A percentile compares a stretch with the other conserved stretches of the same genome.
Conservation (phyloP, 2,113 vertebrate species). For the Ia io region DNA sequence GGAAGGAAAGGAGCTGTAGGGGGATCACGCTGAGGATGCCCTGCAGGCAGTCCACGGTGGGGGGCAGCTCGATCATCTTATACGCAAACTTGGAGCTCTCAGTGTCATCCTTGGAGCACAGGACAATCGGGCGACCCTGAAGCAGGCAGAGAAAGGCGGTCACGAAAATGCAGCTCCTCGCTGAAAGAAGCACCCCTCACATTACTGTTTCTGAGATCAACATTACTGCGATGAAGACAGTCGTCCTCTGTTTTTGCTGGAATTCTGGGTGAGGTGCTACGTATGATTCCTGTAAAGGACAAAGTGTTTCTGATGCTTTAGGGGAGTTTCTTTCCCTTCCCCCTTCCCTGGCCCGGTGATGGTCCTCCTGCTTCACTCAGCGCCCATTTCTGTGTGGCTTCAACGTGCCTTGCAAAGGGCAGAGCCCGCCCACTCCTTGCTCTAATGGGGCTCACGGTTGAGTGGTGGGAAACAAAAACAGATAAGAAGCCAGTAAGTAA, state of each 20-base stretch:
- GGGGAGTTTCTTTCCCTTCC: not conserved
- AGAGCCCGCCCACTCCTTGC: not conserved
- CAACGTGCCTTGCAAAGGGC: not conserved
- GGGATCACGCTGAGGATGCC: conserved; percentile 95
- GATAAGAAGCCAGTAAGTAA: not conserved
- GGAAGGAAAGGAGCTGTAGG: conserved; percentile 95
- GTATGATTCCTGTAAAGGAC: too few species aligned
- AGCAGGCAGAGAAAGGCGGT: not conserved
- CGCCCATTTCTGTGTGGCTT: not conserved
- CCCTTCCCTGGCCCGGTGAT: not conserved
- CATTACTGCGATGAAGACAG: too few species aligned
- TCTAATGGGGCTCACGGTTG: not conserved
- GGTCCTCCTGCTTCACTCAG: not conserved
- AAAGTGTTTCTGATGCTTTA: not conserved
- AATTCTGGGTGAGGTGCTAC: not conserved
- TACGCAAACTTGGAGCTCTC: conserved; percentile 91
- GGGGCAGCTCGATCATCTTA: conserved; percentile 92
- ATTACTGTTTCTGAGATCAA: not conserved
- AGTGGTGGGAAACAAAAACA: not conserved
- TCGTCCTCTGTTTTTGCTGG: not conserved
- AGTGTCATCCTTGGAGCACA: conserved; percentile 92
- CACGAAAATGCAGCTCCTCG: not conserved
- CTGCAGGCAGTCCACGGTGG: conserved; percentile 96
- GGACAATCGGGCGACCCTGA: conserved; percentile 95
- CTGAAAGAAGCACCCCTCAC: not conserved